These are phyloP conservation scores for Eilema caniola DNA, from an alignment of 2,888 invertebrate species.

Conservation along the genomic window DNA sequence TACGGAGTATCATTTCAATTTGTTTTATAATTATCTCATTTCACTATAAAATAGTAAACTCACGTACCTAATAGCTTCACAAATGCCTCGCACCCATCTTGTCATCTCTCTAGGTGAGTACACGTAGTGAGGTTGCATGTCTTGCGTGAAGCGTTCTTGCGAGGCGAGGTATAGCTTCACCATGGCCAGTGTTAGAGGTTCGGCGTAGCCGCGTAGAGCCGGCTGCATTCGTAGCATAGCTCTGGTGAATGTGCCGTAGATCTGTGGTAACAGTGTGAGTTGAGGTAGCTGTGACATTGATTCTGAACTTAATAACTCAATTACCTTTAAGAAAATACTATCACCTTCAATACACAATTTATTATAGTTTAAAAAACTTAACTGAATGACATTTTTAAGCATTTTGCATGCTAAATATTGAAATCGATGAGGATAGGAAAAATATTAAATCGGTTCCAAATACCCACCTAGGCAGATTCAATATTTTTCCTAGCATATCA, in stretches of 20 bases:
- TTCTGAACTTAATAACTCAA: not conserved
- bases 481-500: too few relatives aligned
- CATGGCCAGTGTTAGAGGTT: conserved; percentile 99
- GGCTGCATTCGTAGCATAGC: conserved; percentile 99
- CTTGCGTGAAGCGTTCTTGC: conserved; percentile 99
- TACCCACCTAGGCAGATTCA: too few relatives aligned
- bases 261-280: conserved; percentile 82
- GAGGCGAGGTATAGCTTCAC: conserved; percentile 98
- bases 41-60: not conserved
- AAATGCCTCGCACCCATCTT: conserved; percentile 99
- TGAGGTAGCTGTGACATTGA: not conserved
- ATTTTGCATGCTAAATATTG: too few relatives aligned
- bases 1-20: too few relatives aligned
- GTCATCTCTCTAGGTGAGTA: conserved; percentile 99
- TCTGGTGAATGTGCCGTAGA: conserved; percentile 99
- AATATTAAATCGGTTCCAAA: too few relatives aligned
- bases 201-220: conserved; percentile 96
- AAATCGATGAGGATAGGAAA: too few relatives aligned
- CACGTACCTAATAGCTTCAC: conserved; percentile 95
- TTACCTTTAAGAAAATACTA: too few relatives aligned
- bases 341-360: too few relatives aligned
- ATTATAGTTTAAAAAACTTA: too few relatives aligned
- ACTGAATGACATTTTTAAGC: too few relatives aligned
- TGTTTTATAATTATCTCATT: not conserved
- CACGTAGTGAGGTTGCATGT: conserved; percentile 99